Base-by-base conservation (phyloP, 2,888 invertebrate species). In the Melinopterus prodromus region DNA sequence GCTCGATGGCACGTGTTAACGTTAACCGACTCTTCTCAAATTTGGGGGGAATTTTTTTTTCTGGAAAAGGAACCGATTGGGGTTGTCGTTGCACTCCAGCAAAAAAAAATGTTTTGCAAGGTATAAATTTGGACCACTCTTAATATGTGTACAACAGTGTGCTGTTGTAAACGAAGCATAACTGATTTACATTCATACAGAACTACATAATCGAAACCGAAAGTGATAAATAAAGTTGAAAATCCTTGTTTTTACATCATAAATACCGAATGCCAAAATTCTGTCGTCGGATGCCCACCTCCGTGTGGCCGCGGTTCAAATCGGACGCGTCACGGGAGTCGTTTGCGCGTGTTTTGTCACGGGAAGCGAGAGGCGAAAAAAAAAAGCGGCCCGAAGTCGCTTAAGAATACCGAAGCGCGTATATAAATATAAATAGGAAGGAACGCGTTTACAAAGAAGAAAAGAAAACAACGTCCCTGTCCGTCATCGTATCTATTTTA, bases 401-500 rank as follows among this genome's bases (percentile, higher is more conserved):
- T 53, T 12, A 53, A 53, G 53, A 53, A 53, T 53, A 53, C 53
- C 53, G 53, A 53, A 12, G 53, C 53, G 53, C 53, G 53, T 12
- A 53, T 78, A 78, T 71, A 78, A 78, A 78, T 71, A 37, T 9
- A 71, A 26, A 15, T 71, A 71, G 71, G 71, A 53, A 76, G 76
- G 38, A 76, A 76, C 77, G 70, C 77, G 70, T 77, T 69, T 35
- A 77, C 77, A 77, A 69, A 72, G 37, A 37, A 38, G 78, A 71
- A 38, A n/a, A 78, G 72, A 78, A 71, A 78, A 71, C 37, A 78
- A 37, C 71, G 71, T 16, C 71, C 15, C 72, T 74, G 79, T 79
- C 79, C 38, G 77, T 80, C 80, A 80, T 72, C 75, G 80, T 70
- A 75, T 69, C 77, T 80, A 80, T 80, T 80, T 80, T 80, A 80